phyloP scores from a whole-genome alignment of 2,113 vertebrate genomes.

The Hyperoodon ampullatus region DNA sequence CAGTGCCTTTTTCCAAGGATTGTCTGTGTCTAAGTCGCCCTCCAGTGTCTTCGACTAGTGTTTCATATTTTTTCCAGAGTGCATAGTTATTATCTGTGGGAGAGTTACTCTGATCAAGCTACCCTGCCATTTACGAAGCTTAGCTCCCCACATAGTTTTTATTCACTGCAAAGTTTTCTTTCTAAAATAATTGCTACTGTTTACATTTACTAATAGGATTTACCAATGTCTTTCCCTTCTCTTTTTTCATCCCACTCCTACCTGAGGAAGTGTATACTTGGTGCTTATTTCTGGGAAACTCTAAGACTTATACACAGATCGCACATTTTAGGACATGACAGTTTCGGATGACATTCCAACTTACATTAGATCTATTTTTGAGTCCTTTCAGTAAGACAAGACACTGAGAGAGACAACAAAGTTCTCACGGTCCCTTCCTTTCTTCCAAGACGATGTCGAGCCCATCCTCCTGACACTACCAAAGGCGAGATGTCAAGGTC shows the following conservation, averaged over 20 bases:
- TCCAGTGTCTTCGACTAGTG: neutral
- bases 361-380: neutral
- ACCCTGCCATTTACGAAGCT: neutral
- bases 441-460: neutral
- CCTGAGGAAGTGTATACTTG: neutral
- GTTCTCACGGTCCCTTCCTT: neutral
- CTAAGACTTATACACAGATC: no score
- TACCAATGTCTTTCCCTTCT: rapidly evolving
- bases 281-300: no score
- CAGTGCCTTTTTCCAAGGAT: no score
- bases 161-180: neutral
- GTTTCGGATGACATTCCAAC: neutral
- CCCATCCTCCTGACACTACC: neutral
- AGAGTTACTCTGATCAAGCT: neutral
- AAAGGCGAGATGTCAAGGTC: neutral
- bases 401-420: neutral
- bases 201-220: neutral
- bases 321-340: neutral
- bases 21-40: no score
- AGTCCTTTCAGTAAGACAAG: neutral
- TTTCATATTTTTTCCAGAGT: no score
- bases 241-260: neutral
- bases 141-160: neutral
- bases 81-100: no score
- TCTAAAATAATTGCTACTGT: neutral